phyloP scores from a whole-genome alignment of 2,797 vertebrate genomes.

The Diceros bicornis region DNA sequence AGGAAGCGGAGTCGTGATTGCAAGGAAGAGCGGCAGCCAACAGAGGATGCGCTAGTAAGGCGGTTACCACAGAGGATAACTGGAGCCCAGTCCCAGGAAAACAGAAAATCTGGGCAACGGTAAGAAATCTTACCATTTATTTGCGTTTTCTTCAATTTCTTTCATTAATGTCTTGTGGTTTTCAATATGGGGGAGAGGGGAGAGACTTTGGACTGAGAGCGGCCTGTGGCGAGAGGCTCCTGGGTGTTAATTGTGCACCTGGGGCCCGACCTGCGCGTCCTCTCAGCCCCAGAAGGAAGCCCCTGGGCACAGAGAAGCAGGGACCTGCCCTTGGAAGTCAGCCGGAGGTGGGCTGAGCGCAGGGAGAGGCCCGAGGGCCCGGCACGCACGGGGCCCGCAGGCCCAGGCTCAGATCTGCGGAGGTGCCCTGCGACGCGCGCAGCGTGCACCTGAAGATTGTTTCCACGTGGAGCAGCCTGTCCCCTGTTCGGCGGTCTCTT shows the following conservation, averaged over 20 bases:
- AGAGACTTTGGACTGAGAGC: not conserved
- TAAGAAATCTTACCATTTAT: not conserved
- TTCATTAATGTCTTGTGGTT: too few species aligned
- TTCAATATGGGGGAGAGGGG: too few species aligned
- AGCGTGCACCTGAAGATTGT: too few species aligned
- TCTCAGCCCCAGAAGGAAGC: too few species aligned
- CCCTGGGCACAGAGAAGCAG: not conserved
- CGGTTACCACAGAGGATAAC: not conserved
- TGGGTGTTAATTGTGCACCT: too few species aligned
- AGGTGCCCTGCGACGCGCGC: accelerated
- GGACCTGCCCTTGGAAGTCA: not conserved
- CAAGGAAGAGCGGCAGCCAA: not conserved
- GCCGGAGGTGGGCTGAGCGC: too few species aligned
- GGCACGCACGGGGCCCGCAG: accelerated
- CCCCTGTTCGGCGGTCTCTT: not conserved
- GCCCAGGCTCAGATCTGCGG: accelerated
- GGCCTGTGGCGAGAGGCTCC: not conserved
- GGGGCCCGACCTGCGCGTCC: not conserved
- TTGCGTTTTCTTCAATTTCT: too few species aligned
- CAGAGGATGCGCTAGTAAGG: not conserved
- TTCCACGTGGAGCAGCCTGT: not conserved
- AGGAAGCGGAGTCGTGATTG: not conserved
- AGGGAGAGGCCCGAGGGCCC: accelerated
- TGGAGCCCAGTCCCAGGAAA: not conserved
- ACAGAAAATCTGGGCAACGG: not conserved